Evolutionary conservation across 2,888 invertebrate genomes (phyloP), one percentile per base, ranked within the genome.

Genomic region (Alloplasta piceator): DNA sequence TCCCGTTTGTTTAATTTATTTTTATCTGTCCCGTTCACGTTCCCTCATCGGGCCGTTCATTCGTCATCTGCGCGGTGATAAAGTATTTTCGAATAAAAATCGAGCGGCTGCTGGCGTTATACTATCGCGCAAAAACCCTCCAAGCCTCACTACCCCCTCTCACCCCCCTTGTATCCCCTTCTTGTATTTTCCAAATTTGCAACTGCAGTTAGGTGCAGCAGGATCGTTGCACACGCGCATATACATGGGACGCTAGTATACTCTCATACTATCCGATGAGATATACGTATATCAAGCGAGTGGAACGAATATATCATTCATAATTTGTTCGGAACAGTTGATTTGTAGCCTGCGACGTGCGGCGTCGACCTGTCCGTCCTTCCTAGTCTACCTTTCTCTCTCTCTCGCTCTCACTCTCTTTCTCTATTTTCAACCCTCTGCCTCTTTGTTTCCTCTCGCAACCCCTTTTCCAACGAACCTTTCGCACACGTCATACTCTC

Each of bases 281-380:
- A 87, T 87, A 87, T 86, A 86, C 90, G 88, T 90, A 90, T 90
- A 91, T 91, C 90, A 91, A 91, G 88, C 86, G 86, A 76, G 87
- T 88, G 85, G 86, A 89, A 90, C 90, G 90, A 90, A 92, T 92
- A 92, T 91, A 92, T 92, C 91, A 92, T 91, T 92, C 91, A 91
- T 91, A 91, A 92, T 91, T 91, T 91, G 91, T 91, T 91, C 90
- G 85, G 88, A 89, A 90, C 87, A 88, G 89, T 91, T 92, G 91
- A 92, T 92, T 92, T 92, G 91, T 91, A 90, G 91, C 89, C 86
- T 85, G 87, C 89, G 89, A 90, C 88, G 90, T 89, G 89, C 89
- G 89, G 89, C 90, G 89, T 90, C 90, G 89, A 88, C 86, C 89
- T 87, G 86, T 90, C 90, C 81, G 80, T 82, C 83, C 82, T 81